Evolutionary conservation across 2,113 vertebrate species (phyloP).

Genomic region (Zeus faber): DNA sequence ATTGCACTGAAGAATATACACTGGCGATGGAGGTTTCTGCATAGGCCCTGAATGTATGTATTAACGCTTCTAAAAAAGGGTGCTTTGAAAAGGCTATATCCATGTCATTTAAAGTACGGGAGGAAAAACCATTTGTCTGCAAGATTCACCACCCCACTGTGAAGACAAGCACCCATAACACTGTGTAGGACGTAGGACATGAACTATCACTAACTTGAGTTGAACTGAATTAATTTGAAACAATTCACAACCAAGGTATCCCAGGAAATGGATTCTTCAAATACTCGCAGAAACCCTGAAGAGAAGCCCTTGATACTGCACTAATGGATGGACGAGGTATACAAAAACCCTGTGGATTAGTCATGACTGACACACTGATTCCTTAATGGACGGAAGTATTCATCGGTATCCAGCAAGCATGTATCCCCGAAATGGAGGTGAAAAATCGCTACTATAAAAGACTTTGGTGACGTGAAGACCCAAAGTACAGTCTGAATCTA

Average conservation of each 20-base stretch:
- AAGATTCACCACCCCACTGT: not conserved
- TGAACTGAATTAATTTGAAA: not conserved
- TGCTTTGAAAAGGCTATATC: too few species aligned
- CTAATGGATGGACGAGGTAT: too few species aligned
- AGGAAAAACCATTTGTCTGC: not conserved
- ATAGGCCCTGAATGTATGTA: not conserved
- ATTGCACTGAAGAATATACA: slow-evolving; percentile 43
- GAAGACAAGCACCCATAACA: not conserved
- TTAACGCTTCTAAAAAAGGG: not conserved
- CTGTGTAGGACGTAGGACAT: not conserved
- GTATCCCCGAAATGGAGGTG: too few species aligned
- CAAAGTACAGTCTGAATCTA: too few species aligned
- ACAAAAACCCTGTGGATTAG: too few species aligned
- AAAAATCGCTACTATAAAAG: too few species aligned
- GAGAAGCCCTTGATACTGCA: slow-evolving; percentile 1
- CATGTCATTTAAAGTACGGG: not conserved
- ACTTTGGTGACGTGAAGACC: too few species aligned
- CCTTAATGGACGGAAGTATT: too few species aligned
- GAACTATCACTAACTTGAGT: too few species aligned
- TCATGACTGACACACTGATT: too few species aligned
- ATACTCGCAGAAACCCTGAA: not conserved
- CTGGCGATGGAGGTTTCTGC: not conserved
- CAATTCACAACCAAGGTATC: not conserved
- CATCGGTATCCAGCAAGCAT: too few species aligned
- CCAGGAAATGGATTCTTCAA: not conserved